phyloP scores from a whole-genome alignment of 2,113 vertebrate genomes.

The Glaucomys volans region DNA sequence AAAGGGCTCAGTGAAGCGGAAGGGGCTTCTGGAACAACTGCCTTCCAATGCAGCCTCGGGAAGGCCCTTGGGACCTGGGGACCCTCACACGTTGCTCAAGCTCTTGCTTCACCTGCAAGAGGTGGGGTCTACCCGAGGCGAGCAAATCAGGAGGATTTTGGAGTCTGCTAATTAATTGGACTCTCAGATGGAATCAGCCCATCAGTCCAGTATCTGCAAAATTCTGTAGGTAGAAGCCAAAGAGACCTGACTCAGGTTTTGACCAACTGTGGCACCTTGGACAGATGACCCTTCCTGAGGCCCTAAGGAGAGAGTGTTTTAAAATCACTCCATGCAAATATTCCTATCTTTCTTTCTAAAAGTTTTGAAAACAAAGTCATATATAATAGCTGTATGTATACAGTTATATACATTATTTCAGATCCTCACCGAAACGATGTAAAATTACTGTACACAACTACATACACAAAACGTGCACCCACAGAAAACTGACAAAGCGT shows the following conservation, averaged over 20 bases:
- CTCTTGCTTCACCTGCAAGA: neutral
- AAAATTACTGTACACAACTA: neutral
- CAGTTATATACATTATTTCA: neutral
- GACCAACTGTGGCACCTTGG: neutral
- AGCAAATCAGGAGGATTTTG: neutral
- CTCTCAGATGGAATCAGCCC: neutral
- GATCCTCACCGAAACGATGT: neutral
- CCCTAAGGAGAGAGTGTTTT: neutral
- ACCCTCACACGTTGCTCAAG: fast-evolving
- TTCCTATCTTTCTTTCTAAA: neutral
- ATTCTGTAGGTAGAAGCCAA: neutral
- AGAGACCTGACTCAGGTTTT: neutral
- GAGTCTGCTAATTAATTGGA: neutral
- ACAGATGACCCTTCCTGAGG: neutral
- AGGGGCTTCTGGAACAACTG: fast-evolving
- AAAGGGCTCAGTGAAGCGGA: no score
- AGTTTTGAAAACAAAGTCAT: neutral
- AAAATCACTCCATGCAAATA: neutral
- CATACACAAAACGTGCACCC: neutral
- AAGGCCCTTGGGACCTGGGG: fast-evolving
- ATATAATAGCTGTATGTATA: neutral
- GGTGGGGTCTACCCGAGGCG: neutral
- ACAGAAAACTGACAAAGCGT: neutral
- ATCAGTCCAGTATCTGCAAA: neutral
- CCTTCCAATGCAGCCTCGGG: fast-evolving